Conservation (phyloP, 1,140 invertebrate genomes). For the Aphis craccivora region DNA sequence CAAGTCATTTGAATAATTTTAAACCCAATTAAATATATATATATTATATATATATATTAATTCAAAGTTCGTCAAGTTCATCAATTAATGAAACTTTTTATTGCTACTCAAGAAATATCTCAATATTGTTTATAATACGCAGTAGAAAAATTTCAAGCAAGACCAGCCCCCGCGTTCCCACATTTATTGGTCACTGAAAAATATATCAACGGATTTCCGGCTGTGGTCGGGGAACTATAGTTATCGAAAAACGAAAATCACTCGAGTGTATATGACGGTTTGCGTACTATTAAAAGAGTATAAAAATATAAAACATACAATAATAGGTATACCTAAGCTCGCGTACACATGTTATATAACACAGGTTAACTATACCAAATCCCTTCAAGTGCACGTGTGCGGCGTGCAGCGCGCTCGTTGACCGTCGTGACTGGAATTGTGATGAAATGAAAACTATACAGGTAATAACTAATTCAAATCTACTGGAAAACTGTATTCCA, state of each 20-base stretch:
- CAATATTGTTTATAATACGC: background rate
- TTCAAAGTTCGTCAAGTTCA: background rate
- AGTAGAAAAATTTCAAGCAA: background rate
- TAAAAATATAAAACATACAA: background rate
- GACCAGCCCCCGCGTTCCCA: background rate
- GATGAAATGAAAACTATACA: too few relatives aligned
- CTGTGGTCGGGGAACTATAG: background rate
- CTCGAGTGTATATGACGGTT: background rate
- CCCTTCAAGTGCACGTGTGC: background rate
- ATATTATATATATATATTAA: background rate
- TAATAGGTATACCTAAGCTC: background rate
- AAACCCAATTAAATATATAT: background rate
- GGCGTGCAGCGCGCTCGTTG: background rate
- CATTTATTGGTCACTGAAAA: background rate
- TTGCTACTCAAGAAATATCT: background rate
- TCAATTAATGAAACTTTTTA: background rate
- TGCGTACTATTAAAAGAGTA: background rate
- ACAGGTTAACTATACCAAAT: background rate
- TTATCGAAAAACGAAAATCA: conserved; percentile 16
- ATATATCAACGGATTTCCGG: background rate
- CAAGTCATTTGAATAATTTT: background rate
- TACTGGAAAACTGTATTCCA: background rate
- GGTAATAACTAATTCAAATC: too few relatives aligned
- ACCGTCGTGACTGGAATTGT: too few relatives aligned
- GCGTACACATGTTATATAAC: background rate